These are phyloP conservation scores for Dendrocincla fuliginosa DNA, from an alignment of 2,797 vertebrate genomes.

Conservation along the genomic window DNA sequence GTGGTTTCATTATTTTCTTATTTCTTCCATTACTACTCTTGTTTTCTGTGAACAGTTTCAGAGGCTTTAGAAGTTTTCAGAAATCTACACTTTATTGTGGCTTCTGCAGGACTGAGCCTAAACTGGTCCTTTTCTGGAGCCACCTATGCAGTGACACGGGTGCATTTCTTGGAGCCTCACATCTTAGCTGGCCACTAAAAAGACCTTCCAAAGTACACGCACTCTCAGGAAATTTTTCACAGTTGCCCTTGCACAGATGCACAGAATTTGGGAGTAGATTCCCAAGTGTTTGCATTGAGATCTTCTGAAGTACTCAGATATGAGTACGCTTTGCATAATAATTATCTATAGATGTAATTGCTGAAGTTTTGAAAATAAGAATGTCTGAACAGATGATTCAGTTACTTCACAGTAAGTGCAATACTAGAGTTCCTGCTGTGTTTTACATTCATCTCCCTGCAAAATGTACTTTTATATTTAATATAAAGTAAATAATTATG, in stretches of 20 bases:
- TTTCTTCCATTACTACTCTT: background rate
- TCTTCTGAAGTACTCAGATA: background rate
- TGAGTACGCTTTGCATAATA: background rate
- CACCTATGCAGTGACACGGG: accelerated
- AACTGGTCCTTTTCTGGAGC: background rate
- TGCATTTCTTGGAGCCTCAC: background rate
- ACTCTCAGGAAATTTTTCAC: background rate
- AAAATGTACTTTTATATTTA: background rate
- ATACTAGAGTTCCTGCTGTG: background rate
- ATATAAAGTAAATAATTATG: background rate
- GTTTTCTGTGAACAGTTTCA: background rate
- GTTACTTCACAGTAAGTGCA: background rate
- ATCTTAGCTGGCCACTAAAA: background rate
- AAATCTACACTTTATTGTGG: background rate
- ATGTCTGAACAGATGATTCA: background rate
- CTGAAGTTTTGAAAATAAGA: background rate
- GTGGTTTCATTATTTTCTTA: background rate
- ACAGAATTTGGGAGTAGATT: background rate
- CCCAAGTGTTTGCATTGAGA: background rate
- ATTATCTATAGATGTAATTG: background rate
- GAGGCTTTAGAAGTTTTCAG: background rate
- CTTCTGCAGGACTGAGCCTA: background rate
- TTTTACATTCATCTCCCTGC: background rate
- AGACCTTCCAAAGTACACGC: background rate
- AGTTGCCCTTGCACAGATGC: accelerated